Base-by-base conservation (phyloP, 2,113 vertebrate species). In the Leptosomus discolor region DNA sequence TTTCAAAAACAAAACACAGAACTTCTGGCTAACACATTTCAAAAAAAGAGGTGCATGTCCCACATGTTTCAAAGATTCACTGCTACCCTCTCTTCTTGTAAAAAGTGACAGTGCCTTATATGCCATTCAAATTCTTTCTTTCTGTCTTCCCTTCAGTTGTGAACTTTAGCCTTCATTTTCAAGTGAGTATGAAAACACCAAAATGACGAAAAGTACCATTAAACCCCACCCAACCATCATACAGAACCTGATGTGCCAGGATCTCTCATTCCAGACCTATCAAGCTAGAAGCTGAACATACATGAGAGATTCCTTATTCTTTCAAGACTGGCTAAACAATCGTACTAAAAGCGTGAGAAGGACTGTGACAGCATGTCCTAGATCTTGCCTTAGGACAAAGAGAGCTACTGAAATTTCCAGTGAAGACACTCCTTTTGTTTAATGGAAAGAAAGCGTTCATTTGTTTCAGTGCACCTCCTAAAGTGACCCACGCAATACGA, bases 311-410 rank as follows among this genome's bases (percentile, higher is more conserved):
- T 71, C 60, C 75, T 69, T 93, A 76, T 83, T 67, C 50, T 91
- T 93, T 63, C 0, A 1, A 87, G 71, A 65, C 71, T 76, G 75
- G 69, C 82, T 86, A 67, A 92, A 60, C 45, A 93, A 82, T 60
- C 6, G 9, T 56, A 69, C 36, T 70, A 92, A 83, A 93, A 93
- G 73, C 39, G 1, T 64, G 70, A 77, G 92, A 89, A 96, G 69
- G 54, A 61, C 60, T 83, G 85, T 79, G 65, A 92, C 85, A 97
- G 75, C 70, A 85, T 11, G 32, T 79, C 61, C 93, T 70, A 74
- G 86, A 88, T 95, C 86, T 92, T 89, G 88, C 85, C 88, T 90
- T 43, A n/a, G 89, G 88, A 94, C 94, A 97, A 97, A 95, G 57
- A 89, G 57, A 73, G 73, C 75, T 92, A 85, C 68, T 92, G 77